Percentiles rank a stretch among this genome's conserved stretches.
These are phyloP conservation scores for Temnothorax nylanderi DNA, from an alignment of 1,140 invertebrate genomes.

Conservation along the genomic window DNA sequence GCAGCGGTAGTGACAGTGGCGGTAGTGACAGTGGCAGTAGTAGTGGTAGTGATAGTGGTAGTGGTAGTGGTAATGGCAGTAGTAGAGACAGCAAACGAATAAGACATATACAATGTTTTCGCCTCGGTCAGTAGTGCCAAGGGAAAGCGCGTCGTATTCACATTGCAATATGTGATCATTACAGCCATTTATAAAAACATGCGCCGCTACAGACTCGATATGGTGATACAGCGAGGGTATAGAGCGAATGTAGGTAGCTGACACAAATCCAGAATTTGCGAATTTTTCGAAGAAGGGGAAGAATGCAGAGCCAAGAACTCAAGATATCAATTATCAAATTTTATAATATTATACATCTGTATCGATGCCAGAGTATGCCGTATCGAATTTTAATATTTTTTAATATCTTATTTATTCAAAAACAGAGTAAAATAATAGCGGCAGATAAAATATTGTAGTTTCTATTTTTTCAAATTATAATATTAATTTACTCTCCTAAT, in stretches of 20 bases:
- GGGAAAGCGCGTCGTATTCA: slow-evolving; percentile 71
- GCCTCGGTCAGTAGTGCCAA: slow-evolving; percentile 70
- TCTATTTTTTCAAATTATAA: not conserved
- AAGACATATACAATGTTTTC: slow-evolving; percentile 64
- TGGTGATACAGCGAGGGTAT: slow-evolving; percentile 24
- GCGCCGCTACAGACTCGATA: slow-evolving; percentile 10
- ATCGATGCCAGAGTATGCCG: too few species aligned
- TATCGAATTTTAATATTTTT: not conserved
- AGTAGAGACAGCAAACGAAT: not conserved
- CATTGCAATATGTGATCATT: slow-evolving; percentile 63
- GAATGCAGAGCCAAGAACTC: not conserved
- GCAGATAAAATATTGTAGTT: not conserved
- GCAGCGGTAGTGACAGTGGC: too few species aligned
- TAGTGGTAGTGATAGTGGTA: not conserved
- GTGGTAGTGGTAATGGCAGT: not conserved
- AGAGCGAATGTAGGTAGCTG: slow-evolving; percentile 2
- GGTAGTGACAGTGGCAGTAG: not conserved
- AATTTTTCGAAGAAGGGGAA: not conserved
- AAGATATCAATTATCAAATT: not conserved
- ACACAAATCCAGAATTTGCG: slow-evolving; percentile 28
- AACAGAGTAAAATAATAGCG: not conserved
- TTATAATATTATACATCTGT: not conserved
- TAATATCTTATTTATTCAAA: not conserved
- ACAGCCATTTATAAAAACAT: slow-evolving; percentile 70
- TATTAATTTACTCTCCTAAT: not conserved